These are phyloP conservation scores for Oriolus oriolus DNA, from an alignment of 2,113 vertebrate genomes.

Conservation along the genomic window DNA sequence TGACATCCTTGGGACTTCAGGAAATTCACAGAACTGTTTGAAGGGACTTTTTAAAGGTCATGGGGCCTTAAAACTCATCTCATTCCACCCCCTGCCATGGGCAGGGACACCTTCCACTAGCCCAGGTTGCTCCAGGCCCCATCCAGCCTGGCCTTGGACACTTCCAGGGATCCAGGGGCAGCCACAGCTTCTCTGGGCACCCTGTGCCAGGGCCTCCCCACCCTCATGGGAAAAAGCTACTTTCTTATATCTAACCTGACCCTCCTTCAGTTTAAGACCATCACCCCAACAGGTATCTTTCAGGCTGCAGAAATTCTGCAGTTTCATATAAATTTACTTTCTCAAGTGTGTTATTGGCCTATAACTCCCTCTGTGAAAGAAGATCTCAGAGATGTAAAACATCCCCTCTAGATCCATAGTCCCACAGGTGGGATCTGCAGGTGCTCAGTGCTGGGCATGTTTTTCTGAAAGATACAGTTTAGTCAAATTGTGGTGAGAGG, in stretches of 20 bases:
- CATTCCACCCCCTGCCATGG: background rate
- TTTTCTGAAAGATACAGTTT: background rate
- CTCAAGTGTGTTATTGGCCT: background rate
- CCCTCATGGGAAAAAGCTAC: background rate
- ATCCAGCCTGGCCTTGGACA: background rate
- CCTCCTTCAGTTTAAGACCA: background rate
- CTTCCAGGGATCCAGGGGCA: background rate
- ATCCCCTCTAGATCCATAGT: background rate
- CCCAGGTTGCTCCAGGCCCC: background rate
- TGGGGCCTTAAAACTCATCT: background rate
- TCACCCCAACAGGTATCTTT: background rate
- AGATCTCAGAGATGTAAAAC: background rate
- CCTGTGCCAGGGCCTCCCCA: background rate
- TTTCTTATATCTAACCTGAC: background rate
- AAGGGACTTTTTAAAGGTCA: background rate
- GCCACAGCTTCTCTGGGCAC: fast-evolving
- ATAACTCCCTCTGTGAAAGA: background rate
- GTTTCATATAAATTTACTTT: background rate
- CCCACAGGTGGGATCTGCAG: background rate
- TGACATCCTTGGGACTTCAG: background rate
- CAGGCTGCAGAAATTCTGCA: background rate
- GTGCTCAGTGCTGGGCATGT: background rate
- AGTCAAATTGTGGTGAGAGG: background rate
- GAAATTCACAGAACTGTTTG: background rate
- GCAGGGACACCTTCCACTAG: background rate